Evolutionary conservation across 2,113 vertebrate species (phyloP).

Genomic region (Ptyas mucosa): DNA sequence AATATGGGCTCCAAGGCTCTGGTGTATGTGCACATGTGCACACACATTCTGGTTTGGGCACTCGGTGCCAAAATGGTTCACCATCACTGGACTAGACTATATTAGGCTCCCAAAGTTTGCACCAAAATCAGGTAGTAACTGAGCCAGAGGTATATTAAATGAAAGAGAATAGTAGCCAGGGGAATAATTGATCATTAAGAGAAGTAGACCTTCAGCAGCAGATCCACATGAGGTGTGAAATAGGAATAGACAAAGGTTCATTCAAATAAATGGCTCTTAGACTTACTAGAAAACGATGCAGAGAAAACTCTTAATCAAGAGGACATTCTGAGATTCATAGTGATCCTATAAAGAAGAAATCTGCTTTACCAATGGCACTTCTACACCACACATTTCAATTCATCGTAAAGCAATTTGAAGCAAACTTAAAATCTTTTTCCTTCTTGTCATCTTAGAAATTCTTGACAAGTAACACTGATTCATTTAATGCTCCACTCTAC

Average conservation of each 20-base stretch:
- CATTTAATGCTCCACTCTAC: neutral
- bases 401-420: neutral
- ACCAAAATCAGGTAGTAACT: neutral
- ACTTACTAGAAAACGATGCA: neutral
- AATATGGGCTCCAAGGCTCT: too few relatives aligned
- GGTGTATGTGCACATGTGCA: too few relatives aligned
- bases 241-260: neutral
- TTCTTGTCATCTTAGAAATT: neutral
- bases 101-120: neutral
- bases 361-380: neutral
- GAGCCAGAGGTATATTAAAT: neutral
- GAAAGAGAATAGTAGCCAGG: neutral
- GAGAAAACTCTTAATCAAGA: neutral
- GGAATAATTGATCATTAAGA: neutral
- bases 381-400: neutral
- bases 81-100: neutral
- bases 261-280: neutral
- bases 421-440: neutral
- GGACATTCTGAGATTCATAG: neutral
- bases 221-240: neutral
- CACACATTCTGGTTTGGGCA: too few relatives aligned
- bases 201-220: neutral
- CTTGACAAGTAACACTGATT: neutral
- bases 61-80: too few relatives aligned
- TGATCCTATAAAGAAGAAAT: neutral